Evolutionary conservation across 2,113 vertebrate species (phyloP).

Genomic region (Eulemur macaco): DNA sequence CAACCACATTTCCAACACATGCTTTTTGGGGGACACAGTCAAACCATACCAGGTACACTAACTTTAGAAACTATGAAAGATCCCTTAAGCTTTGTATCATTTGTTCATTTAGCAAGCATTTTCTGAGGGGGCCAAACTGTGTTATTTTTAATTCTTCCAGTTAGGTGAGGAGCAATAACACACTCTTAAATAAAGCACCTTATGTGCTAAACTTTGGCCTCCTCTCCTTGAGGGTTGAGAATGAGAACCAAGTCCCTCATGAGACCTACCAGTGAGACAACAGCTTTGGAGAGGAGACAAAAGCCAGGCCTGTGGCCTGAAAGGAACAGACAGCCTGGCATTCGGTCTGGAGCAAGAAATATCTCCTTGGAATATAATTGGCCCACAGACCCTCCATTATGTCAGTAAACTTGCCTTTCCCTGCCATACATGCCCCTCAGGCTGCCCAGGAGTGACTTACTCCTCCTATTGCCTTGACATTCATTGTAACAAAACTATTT

Average conservation of each 20-base stretch:
- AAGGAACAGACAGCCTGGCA: not conserved
- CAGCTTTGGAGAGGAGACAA: not conserved
- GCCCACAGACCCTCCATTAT: not conserved
- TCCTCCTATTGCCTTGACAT: not conserved
- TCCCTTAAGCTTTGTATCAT: not conserved
- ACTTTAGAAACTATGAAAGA: not conserved
- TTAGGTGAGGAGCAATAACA: not conserved
- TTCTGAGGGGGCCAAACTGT: not conserved
- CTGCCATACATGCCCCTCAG: not conserved
- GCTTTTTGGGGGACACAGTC: not conserved
- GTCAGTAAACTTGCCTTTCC: not conserved
- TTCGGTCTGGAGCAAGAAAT: not conserved
- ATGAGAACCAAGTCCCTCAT: not conserved
- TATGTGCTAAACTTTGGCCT: not conserved
- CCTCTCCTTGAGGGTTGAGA: not conserved
- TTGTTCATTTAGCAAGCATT: constrained; percentile 26
- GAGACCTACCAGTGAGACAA: not conserved
- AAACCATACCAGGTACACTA: not conserved
- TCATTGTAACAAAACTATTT: not conserved
- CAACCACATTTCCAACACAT: not conserved
- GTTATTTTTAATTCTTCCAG: constrained; percentile 35
- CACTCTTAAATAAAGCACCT: not conserved
- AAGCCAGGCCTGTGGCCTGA: not conserved
- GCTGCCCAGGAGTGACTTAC: not conserved
- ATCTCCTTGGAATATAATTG: not conserved